phyloP scores from a whole-genome alignment of 2,888 invertebrate species.

The Dicyrtoma fusca region DNA sequence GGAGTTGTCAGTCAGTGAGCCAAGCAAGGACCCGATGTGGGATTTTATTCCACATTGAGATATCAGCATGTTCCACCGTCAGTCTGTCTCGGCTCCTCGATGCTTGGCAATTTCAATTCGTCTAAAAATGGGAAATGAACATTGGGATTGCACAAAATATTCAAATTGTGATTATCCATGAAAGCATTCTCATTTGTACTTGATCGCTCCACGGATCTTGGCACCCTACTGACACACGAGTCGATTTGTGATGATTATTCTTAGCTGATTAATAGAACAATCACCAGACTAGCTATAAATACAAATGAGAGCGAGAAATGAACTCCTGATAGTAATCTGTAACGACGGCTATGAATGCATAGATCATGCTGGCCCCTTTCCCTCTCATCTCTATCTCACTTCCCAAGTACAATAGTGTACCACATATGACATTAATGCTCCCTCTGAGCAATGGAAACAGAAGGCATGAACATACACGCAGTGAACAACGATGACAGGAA shows the following conservation, averaged over 20 bases:
- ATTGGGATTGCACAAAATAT: too few relatives aligned
- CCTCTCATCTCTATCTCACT: constrained; percentile 4
- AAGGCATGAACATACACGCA: not conserved
- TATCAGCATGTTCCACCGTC: too few relatives aligned
- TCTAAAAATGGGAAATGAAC: too few relatives aligned
- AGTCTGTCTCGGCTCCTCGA: too few relatives aligned
- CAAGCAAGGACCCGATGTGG: not conserved
- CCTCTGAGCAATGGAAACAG: constrained; percentile 7
- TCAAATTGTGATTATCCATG: constrained; percentile 20
- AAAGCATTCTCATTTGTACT: constrained; percentile 18
- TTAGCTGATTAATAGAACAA: constrained; percentile 45
- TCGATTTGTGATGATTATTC: constrained; percentile 45
- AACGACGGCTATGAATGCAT: constrained; percentile 3
- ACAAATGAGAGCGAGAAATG: constrained; percentile 36
- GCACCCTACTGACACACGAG: constrained; percentile 47
- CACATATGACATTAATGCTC: not conserved
- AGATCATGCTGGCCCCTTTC: constrained; percentile 24
- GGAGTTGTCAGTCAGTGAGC: too few relatives aligned
- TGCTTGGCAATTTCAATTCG: too few relatives aligned
- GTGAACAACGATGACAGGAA: not conserved
- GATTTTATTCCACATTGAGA: not conserved
- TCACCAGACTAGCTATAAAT: constrained; percentile 32
- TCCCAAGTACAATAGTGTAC: not conserved
- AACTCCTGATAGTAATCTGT: constrained; percentile 29
- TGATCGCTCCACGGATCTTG: constrained; percentile 7